A percentile compares a stretch with the other conserved stretches of the same genome.
Evolutionary conservation across 2,888 invertebrate genomes (phyloP).

Genomic region (Cataglyphis altisquamis): DNA sequence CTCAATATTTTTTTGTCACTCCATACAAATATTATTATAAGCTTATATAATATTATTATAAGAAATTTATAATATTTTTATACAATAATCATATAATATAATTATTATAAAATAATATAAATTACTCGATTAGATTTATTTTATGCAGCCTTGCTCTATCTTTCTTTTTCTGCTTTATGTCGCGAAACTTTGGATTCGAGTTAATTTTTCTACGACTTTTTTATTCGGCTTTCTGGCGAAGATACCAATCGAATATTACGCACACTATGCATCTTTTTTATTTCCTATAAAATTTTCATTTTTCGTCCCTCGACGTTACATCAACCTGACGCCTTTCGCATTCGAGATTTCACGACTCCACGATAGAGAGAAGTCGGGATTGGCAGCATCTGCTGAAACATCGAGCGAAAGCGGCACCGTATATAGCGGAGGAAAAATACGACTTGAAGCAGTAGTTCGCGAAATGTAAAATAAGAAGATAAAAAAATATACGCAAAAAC

Average conservation of each 20-base stretch:
- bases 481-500: constrained; percentile 44
- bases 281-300: constrained; percentile 55
- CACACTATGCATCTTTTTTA: background rate
- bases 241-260: constrained; percentile 23
- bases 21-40: background rate
- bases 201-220: constrained; percentile 6
- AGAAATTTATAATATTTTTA: too few relatives aligned
- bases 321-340: constrained; percentile 30
- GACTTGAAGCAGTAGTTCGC: background rate
- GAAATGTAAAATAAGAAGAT: constrained; percentile 39
- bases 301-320: constrained; percentile 37
- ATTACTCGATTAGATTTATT: constrained; percentile 5
- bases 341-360: background rate
- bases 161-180: background rate
- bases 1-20: background rate
- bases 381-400: constrained; percentile 72
- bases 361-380: constrained; percentile 17
- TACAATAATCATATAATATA: too few relatives aligned
- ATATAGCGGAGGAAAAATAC: constrained; percentile 38
- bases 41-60: background rate
- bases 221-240: background rate
- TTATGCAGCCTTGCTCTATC: background rate
- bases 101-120: too few relatives aligned
- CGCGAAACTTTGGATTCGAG: background rate
- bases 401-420: constrained; percentile 36